Base-by-base conservation (phyloP, 2,888 invertebrate species). In the Amphipyra berbera region DNA sequence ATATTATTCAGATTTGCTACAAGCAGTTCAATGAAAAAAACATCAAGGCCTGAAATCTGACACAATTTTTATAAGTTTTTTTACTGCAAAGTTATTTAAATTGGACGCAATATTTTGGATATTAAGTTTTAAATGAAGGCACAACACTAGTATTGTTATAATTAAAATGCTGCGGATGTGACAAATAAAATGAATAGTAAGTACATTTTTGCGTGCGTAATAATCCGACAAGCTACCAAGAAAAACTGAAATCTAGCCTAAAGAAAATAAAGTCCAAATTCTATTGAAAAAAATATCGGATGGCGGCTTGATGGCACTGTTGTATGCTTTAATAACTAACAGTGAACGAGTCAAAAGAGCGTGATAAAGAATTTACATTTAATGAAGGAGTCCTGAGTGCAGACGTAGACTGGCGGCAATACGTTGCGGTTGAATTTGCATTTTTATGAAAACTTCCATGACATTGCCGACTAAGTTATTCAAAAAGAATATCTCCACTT, bases 381-480 rank as follows among this genome's bases (percentile, higher is more conserved):
- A 88, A 88, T 86, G 88, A 87, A 84, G 78, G 76, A 82, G 77
- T 79, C 77, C 66, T 61, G 66, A 79, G 68, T 72, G 75, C 64
- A 68, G 67, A 68, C 74, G 50, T 68, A 73, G 73, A 78, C 81
- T 68, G 73, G 64, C 78, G 60, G 85, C 82, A 84, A 87, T 88
- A 85, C 82, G 83, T 83, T 83, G 78, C 60, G 73, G 76, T 53
- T 50, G 76, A 75, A 89, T 89, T 89, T 86, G 82, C 88, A 89
- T 88, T 88, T 88, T 89, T 89, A 89, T 88, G 88, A 88, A 88
- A 87, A 81, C 78, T 83, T 81, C 82, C 81, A 68, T 82, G 79
- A 79, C 78, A 74, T 78, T 76, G 67, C 67, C 71, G 76, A 62
- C 73, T 75, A 65, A 75, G 73, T 61, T 66, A 76, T 78, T 82